Percentiles rank a stretch among this genome's conserved stretches.
These are phyloP conservation scores for Andrena cerasifolii DNA, from an alignment of 1,140 invertebrate genomes.

Conservation along the genomic window DNA sequence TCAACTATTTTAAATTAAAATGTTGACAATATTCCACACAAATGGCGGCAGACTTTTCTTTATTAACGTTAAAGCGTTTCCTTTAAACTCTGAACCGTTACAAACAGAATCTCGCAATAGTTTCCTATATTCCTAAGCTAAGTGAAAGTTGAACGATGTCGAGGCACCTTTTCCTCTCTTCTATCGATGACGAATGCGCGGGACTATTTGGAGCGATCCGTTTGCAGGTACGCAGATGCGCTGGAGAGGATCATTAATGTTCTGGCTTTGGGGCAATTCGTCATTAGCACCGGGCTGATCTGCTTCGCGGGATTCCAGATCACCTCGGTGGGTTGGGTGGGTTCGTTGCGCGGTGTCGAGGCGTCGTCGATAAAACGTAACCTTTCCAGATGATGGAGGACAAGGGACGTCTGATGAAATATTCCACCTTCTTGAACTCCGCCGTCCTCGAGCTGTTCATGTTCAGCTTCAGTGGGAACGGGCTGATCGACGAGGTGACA, in stretches of 20 bases:
- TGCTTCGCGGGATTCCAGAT: slow-evolving; percentile 74
- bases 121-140: background rate
- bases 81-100: background rate
- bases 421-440: slow-evolving; percentile 60
- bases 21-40: no score
- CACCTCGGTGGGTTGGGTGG: slow-evolving; percentile 66
- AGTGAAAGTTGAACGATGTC: background rate
- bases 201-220: background rate
- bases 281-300: slow-evolving; percentile 67
- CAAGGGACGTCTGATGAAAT: slow-evolving; percentile 57
- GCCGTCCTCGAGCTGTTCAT: slow-evolving; percentile 74
- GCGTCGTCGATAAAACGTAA: slow-evolving; percentile 7
- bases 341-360: background rate
- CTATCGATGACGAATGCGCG: background rate
- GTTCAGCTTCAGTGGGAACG: slow-evolving; percentile 72
- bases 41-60: no score
- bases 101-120: background rate
- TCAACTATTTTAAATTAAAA: no score
- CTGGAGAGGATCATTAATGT: slow-evolving; percentile 72
- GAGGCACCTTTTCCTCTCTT: background rate
- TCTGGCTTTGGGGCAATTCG: slow-evolving; percentile 70
- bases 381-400: slow-evolving; percentile 68
- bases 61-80: no score
- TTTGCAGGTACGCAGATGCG: slow-evolving; percentile 72
- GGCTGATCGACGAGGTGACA: slow-evolving; percentile 70